Evolutionary conservation across 2,113 vertebrate genomes (phyloP), one percentile per base, ranked within the genome.

Genomic region (Nycticebus coucang): DNA sequence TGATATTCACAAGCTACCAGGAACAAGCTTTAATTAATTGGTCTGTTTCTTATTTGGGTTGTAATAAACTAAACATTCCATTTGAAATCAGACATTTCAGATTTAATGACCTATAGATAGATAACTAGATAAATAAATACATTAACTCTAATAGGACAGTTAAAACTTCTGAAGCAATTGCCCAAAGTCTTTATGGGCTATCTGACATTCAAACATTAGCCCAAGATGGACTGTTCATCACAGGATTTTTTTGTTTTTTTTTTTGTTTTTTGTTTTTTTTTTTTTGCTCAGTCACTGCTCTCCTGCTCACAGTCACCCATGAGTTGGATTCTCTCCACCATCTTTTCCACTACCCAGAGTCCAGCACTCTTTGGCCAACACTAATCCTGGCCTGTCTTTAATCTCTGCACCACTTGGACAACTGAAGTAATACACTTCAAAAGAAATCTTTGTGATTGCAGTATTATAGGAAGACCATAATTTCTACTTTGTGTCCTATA

Each of bases 401-500:
- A 85, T 80, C 28, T 85, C 21, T 30, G 79, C 57, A 30, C 33
- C 15, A 78, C 18, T 71, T 59, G 53, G 0, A 3, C 7, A 69
- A 5, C 53, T 74, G 53, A 94, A 94, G 82, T 80, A 79, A 66
- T 14, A 66, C 37, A 83, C 45, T 75, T 93, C 2, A 41, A 92
- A 93, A 93, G 91, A 21, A 6, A 22, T 53, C 14, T 62, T 6
- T 0, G 18, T 75, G 2, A 12, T 81, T 95, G 77, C 75, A 88
- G n/a, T 89, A 30, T 35, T 59, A 71, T 0, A 14, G 91, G 15
- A 75, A 21, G 88, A 62, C 37, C 21, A 81, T 0, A 0, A 33
- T 96, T 95, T 95, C 68, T 95, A 3, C 22, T 66, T 79, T 89
- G 53, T 60, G 91, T 60, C 77, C 79, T 37, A 91, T 22, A 10